Conservation (phyloP, 1,140 invertebrate species). For the Leptinotarsa lineolata region DNA sequence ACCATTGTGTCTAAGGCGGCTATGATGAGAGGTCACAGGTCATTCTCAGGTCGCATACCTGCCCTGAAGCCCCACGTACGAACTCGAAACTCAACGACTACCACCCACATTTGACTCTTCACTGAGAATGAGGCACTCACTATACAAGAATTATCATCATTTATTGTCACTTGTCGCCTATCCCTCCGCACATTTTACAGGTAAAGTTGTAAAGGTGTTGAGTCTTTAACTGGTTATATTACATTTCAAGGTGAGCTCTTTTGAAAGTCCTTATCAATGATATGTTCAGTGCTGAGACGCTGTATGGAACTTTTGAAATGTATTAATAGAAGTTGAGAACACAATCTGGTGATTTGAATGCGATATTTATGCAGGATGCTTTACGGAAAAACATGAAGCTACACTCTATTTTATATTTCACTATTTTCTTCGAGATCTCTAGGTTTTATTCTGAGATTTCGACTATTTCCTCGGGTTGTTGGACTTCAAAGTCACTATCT, state of each 20-base stretch:
- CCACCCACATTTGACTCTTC: conserved; percentile 38
- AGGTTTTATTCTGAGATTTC: no score
- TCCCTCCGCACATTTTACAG: conserved; percentile 5
- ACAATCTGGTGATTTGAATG: no score
- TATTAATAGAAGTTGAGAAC: no score
- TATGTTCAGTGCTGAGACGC: no score
- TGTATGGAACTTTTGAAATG: no score
- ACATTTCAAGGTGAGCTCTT: background rate
- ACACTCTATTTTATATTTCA: no score
- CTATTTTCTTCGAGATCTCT: no score
- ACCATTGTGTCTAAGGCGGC: conserved; percentile 42
- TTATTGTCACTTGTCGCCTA: conserved; percentile 8
- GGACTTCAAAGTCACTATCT: no score
- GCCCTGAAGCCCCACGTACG: conserved; percentile 38
- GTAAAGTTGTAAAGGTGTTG: background rate
- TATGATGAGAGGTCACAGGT: conserved; percentile 43
- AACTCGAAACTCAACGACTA: conserved; percentile 37
- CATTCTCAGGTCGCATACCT: conserved; percentile 43
- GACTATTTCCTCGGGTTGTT: no score
- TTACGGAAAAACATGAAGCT: no score
- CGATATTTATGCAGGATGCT: no score
- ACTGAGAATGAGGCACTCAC: conserved; percentile 6
- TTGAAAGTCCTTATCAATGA: no score
- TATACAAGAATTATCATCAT: conserved; percentile 7
- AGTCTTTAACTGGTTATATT: background rate